Conservation (phyloP, 2,888 invertebrate genomes). For the Bugula neritina region DNA sequence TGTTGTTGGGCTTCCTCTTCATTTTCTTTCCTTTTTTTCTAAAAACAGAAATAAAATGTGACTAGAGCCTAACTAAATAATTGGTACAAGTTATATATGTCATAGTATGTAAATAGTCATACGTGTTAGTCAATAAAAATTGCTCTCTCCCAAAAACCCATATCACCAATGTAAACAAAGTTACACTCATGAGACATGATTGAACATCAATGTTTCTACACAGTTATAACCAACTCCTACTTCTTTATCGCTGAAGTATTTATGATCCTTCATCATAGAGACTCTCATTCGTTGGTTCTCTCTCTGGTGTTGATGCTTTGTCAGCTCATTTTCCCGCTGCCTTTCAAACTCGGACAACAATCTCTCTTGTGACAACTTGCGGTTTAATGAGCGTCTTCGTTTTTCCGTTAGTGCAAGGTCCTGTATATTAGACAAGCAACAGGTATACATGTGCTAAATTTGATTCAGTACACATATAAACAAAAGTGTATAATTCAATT, state of each 20-base stretch:
- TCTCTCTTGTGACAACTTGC: neutral
- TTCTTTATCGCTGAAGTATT: neutral
- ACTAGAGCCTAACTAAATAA: too few species aligned
- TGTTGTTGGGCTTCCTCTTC: neutral
- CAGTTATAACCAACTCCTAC: too few species aligned
- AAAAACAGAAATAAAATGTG: too few species aligned
- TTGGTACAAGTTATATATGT: too few species aligned
- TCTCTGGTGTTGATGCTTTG: neutral
- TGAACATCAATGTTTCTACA: too few species aligned
- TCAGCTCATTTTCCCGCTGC: conserved; percentile 9
- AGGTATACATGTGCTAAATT: too few species aligned
- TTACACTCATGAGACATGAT: too few species aligned
- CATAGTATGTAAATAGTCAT: too few species aligned
- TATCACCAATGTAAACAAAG: too few species aligned
- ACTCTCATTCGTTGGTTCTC: neutral
- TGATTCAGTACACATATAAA: neutral
- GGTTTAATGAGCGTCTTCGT: neutral
- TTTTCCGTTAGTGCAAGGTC: neutral
- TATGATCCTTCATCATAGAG: neutral
- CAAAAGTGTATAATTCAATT: too few species aligned
- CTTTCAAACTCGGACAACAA: conserved; percentile 8
- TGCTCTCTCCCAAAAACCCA: too few species aligned
- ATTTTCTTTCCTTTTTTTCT: conserved; percentile 11
- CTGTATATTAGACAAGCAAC: neutral
- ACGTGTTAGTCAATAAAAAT: too few species aligned